phyloP scores from a whole-genome alignment of 2,888 invertebrate genomes.

The Oscheius sp. region DNA sequence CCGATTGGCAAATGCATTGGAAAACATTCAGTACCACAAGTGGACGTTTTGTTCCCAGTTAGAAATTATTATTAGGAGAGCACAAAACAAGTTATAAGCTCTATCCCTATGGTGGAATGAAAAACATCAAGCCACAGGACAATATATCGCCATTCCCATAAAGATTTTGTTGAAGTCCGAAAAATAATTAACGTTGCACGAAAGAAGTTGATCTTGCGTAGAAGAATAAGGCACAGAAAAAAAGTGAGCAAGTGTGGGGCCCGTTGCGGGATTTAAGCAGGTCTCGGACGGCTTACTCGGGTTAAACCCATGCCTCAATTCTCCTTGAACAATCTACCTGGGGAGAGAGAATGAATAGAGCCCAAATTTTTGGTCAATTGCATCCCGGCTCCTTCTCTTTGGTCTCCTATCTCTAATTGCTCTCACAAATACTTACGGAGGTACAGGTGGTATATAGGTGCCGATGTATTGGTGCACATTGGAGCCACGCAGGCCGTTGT shows the following conservation, averaged over 20 bases:
- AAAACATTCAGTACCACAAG: slow-evolving; percentile 21
- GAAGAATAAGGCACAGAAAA: slow-evolving; percentile 3
- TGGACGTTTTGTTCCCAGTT: not conserved
- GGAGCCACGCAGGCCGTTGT: slow-evolving; percentile 19
- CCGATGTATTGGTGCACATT: slow-evolving; percentile 33
- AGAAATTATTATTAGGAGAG: not conserved
- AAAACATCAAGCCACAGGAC: not conserved
- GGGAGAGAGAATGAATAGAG: not conserved
- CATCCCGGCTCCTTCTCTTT: not conserved
- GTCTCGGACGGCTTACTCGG: slow-evolving; percentile 36
- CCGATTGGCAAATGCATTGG: slow-evolving; percentile 28
- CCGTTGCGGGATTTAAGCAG: slow-evolving; percentile 32
- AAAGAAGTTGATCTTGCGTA: slow-evolving; percentile 10
- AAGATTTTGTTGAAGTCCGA: not conserved
- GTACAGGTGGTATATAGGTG: slow-evolving; percentile 38
- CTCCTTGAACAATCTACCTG: slow-evolving; percentile 21
- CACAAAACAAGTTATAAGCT: too few relatives aligned
- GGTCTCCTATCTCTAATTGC: slow-evolving; percentile 8
- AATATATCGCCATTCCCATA: not conserved
- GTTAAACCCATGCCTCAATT: slow-evolving; percentile 25
- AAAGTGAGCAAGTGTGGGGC: slow-evolving; percentile 31
- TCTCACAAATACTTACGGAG: slow-evolving; percentile 33
- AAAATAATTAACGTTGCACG: slow-evolving; percentile 9
- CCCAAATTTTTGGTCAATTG: not conserved
- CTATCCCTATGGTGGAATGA: too few relatives aligned